Conservation (phyloP, 2,113 vertebrate genomes). For the Lepus timidus region DNA sequence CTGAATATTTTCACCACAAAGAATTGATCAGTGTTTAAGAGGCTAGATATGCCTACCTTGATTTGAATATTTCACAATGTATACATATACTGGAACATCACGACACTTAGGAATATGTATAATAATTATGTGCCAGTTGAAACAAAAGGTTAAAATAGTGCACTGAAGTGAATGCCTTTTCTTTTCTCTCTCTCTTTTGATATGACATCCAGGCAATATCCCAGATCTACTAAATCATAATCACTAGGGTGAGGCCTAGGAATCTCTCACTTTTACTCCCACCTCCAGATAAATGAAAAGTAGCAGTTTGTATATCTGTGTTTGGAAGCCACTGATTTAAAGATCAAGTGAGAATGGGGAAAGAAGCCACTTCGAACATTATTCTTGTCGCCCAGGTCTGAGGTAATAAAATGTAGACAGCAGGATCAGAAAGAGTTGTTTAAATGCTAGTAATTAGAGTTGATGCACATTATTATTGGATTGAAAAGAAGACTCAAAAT, state of each 20-base stretch:
- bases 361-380: slow-evolving; percentile 21
- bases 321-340: slow-evolving; percentile 53
- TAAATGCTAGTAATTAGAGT: slow-evolving; percentile 21
- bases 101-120: too few relatives aligned
- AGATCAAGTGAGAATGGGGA: slow-evolving; percentile 1
- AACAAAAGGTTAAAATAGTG: too few relatives aligned
- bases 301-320: neutral
- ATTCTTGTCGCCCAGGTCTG: neutral
- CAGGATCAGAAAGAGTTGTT: slow-evolving; percentile 9
- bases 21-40: too few relatives aligned
- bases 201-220: neutral
- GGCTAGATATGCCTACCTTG: too few relatives aligned
- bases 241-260: neutral
- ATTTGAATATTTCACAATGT: too few relatives aligned
- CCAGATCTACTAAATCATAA: slow-evolving; percentile 25
- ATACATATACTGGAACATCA: too few relatives aligned
- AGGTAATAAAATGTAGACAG: slow-evolving; percentile 21
- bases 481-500: neutral
- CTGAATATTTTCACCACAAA: too few relatives aligned
- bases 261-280: neutral
- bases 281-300: neutral
- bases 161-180: neutral
- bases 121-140: too few relatives aligned
- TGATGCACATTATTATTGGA: slow-evolving; percentile 13
- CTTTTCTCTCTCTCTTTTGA: neutral